Evolutionary conservation across 2,797 vertebrate species (phyloP).

Genomic region (Gadopsis bispinosus): DNA sequence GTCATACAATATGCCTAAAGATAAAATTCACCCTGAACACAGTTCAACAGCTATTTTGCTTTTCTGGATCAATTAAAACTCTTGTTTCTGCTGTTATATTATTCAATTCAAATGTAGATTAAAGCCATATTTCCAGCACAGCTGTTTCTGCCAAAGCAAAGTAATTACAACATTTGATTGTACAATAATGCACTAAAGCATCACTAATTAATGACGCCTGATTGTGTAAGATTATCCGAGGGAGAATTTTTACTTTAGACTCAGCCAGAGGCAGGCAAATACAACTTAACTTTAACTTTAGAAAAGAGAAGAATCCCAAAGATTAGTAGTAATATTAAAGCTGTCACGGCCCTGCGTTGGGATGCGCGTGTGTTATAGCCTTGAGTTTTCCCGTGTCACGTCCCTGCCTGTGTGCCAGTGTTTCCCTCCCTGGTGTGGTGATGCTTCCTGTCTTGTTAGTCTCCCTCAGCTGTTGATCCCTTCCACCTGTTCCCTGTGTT

Average conservation of each 20-base stretch:
- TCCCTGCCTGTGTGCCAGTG: no score
- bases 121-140: slow-evolving; percentile 17
- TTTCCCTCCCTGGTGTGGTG: no score
- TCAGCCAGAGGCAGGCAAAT: background rate
- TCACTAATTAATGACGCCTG: slow-evolving; percentile 48
- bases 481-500: no score
- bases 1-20: background rate
- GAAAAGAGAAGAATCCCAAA: background rate
- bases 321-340: background rate
- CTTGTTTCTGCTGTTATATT: slow-evolving; percentile 20
- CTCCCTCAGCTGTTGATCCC: no score
- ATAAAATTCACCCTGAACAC: background rate
- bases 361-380: no score
- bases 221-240: slow-evolving; percentile 31
- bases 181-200: slow-evolving; percentile 22
- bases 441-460: no score
- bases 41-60: slow-evolving; percentile 3
- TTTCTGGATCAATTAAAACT: slow-evolving; percentile 20
- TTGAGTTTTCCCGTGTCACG: no score
- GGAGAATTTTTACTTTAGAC: slow-evolving; percentile 25
- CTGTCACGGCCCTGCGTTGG: no score
- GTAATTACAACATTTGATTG: slow-evolving; percentile 35
- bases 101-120: slow-evolving; percentile 28
- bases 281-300: background rate
- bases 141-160: slow-evolving; percentile 23